Percentiles rank a stretch among this genome's conserved stretches.
These are phyloP conservation scores for Orchestes rusci DNA, from an alignment of 2,888 invertebrate genomes.

Conservation along the genomic window DNA sequence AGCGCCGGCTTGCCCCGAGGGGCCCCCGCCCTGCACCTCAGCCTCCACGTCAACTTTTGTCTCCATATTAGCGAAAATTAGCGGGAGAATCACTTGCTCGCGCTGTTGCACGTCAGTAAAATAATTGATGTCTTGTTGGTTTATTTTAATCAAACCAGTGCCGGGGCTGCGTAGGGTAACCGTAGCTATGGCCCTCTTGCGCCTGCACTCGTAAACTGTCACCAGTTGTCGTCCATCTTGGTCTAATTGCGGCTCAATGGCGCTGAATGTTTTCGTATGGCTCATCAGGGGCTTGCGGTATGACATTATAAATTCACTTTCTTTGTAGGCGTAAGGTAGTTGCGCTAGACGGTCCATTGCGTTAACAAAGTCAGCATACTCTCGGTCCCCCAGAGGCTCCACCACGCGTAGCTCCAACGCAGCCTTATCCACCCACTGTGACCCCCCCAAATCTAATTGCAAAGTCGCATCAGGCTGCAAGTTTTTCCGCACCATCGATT, in stretches of 20 bases:
- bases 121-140: slow-evolving; percentile 70
- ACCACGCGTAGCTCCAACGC: slow-evolving; percentile 58
- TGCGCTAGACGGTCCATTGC: slow-evolving; percentile 64
- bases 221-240: slow-evolving; percentile 64
- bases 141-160: slow-evolving; percentile 74
- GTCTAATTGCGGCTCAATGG: slow-evolving; percentile 63
- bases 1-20: slow-evolving; percentile 80
- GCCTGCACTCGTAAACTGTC: slow-evolving; percentile 62
- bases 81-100: slow-evolving; percentile 71
- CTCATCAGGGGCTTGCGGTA: slow-evolving; percentile 56
- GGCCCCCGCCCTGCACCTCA: slow-evolving; percentile 63
- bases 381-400: slow-evolving; percentile 59
- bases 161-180: slow-evolving; percentile 80
- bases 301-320: slow-evolving; percentile 65
- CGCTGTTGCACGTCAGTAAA: slow-evolving; percentile 64
- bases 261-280: slow-evolving; percentile 52
- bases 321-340: slow-evolving; percentile 64
- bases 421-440: slow-evolving; percentile 60
- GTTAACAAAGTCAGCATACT: slow-evolving; percentile 65
- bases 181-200: slow-evolving; percentile 66
- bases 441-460: slow-evolving; percentile 44
- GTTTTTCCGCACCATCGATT: slow-evolving; percentile 59
- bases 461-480: slow-evolving; percentile 53
- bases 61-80: slow-evolving; percentile 70
- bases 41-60: slow-evolving; percentile 79